Evolutionary conservation across 2,113 vertebrate genomes (phyloP).

Genomic region (Naja naja): DNA sequence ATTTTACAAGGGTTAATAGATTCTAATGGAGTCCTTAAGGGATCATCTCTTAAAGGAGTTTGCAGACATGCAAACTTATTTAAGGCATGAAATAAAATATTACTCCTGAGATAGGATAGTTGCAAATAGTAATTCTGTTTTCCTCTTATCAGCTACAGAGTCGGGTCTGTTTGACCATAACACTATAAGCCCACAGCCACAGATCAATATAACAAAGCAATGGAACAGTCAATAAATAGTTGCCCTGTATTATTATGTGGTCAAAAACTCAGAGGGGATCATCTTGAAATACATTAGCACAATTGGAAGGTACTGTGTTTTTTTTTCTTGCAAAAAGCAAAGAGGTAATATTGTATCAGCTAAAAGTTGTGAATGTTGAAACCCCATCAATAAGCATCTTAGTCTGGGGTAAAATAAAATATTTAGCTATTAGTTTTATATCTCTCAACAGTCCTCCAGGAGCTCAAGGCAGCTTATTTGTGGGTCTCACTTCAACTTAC

Average conservation of each 20-base stretch:
- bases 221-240: constrained; percentile 38
- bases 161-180: neutral
- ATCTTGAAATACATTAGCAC: constrained; percentile 40
- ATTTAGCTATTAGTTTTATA: neutral
- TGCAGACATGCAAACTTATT: neutral
- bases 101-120: neutral
- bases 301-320: constrained; percentile 28
- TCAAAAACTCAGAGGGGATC: constrained; percentile 43
- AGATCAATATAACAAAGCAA: constrained; percentile 28
- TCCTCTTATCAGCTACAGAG: neutral
- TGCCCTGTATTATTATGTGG: constrained; percentile 48
- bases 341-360: constrained; percentile 37
- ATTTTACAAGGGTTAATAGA: neutral
- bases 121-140: neutral
- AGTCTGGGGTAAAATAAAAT: neutral
- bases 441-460: neutral
- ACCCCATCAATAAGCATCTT: neutral
- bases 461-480: neutral
- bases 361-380: constrained; percentile 32
- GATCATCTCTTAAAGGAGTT: neutral
- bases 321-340: neutral
- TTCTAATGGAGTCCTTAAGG: accelerated
- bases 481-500: neutral
- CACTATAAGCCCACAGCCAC: neutral
- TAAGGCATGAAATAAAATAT: neutral